A percentile compares a stretch with the other conserved stretches of the same genome.
Conservation (phyloP, 2,888 invertebrate genomes). For the Drosophila melanosoma region DNA sequence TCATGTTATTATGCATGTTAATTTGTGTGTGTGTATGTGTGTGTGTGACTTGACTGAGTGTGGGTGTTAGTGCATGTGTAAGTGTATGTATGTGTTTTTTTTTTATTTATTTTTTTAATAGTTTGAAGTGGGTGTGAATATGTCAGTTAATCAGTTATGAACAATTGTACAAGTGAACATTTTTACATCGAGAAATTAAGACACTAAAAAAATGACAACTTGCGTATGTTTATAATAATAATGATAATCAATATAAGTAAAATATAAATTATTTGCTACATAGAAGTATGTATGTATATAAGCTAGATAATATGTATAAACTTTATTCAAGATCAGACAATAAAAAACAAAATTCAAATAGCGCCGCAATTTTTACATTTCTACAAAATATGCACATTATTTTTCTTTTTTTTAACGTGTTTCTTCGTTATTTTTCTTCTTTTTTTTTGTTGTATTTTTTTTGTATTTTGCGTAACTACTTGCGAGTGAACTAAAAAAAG, state of each 20-base stretch:
- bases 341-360: conserved; percentile 55
- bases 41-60: not conserved
- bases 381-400: conserved; percentile 43
- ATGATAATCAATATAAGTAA: conserved; percentile 32
- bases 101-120: not conserved
- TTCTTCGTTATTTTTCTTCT: conserved; percentile 7
- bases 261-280: conserved; percentile 39
- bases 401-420: not conserved
- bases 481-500: not conserved
- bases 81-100: not conserved
- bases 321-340: conserved; percentile 54
- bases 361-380: conserved; percentile 52
- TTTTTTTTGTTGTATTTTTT: conserved; percentile 1
- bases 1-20: conserved; percentile 33
- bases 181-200: conserved; percentile 61
- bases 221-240: conserved; percentile 33
- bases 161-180: conserved; percentile 75
- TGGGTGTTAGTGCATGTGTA: not conserved
- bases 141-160: conserved; percentile 47
- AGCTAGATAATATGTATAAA: conserved; percentile 37
- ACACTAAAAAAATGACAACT: conserved; percentile 49
- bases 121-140: not conserved
- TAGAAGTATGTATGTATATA: conserved; percentile 35
- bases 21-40: conserved; percentile 17
- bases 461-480: conserved; percentile 24